Conservation (phyloP, 2,113 vertebrate species). For the Picathartes gymnocephalus region DNA sequence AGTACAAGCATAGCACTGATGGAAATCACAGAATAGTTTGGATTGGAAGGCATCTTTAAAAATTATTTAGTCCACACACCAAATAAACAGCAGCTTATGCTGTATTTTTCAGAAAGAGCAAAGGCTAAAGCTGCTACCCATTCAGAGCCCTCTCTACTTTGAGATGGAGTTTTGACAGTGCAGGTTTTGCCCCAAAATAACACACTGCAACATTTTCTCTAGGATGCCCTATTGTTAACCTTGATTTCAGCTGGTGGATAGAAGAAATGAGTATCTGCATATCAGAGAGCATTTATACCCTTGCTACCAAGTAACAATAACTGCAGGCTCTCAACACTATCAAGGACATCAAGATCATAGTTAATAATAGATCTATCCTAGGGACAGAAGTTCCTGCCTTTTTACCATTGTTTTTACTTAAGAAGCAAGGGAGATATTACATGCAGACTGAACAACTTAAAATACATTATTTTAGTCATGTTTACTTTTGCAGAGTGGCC, state of each 20-base stretch:
- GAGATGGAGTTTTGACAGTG: background rate
- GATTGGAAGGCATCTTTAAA: background rate
- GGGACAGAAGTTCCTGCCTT: background rate
- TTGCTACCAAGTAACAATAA: background rate
- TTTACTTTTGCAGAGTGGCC: background rate
- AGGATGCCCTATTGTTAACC: background rate
- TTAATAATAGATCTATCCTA: conserved; percentile 10
- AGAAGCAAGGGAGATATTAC: background rate
- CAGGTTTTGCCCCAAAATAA: background rate
- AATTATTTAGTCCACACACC: background rate
- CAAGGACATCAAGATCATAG: conserved; percentile 3
- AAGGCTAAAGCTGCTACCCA: background rate
- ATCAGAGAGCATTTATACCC: background rate
- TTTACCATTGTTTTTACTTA: background rate
- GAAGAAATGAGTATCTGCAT: background rate
- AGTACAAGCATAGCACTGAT: background rate
- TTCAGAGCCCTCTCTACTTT: background rate
- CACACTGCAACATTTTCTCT: background rate
- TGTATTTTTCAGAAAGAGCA: background rate
- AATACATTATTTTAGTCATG: background rate
- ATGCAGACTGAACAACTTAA: background rate
- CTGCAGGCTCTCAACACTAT: background rate
- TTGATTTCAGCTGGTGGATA: background rate
- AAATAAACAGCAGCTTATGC: background rate
- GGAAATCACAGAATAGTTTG: background rate